Conservation (phyloP, 2,797 vertebrate genomes). For the Tokudaia muenninki region DNA sequence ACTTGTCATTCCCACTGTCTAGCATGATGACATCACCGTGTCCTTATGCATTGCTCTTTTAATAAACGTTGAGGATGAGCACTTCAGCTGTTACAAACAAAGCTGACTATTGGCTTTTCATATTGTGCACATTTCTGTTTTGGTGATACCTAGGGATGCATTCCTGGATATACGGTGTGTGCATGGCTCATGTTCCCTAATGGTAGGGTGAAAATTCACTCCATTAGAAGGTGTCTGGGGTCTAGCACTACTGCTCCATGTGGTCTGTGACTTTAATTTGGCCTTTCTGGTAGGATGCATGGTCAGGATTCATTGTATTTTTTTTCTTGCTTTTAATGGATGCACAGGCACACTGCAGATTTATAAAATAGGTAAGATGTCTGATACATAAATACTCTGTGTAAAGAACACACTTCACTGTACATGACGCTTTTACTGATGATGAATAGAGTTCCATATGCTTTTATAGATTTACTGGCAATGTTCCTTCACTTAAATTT, state of each 20-base stretch:
- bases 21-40: not conserved
- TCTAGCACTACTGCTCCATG: not conserved
- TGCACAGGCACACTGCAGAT: not conserved
- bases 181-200: not conserved
- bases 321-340: not conserved
- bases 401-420: not conserved
- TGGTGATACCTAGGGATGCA: not conserved
- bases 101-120: not conserved
- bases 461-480: not conserved
- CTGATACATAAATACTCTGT: too few relatives aligned
- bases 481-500: not conserved
- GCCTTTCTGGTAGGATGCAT: not conserved
- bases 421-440: not conserved
- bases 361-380: not conserved
- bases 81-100: not conserved
- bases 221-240: not conserved
- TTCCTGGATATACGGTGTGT: not conserved
- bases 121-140: not conserved
- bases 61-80: not conserved
- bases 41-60: not conserved
- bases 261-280: not conserved
- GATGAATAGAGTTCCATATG: not conserved
- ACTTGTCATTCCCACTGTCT: not conserved
- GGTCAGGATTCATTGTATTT: not conserved
- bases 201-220: not conserved